phyloP scores from a whole-genome alignment of 1,140 invertebrate species.

The Augochlora pura region DNA sequence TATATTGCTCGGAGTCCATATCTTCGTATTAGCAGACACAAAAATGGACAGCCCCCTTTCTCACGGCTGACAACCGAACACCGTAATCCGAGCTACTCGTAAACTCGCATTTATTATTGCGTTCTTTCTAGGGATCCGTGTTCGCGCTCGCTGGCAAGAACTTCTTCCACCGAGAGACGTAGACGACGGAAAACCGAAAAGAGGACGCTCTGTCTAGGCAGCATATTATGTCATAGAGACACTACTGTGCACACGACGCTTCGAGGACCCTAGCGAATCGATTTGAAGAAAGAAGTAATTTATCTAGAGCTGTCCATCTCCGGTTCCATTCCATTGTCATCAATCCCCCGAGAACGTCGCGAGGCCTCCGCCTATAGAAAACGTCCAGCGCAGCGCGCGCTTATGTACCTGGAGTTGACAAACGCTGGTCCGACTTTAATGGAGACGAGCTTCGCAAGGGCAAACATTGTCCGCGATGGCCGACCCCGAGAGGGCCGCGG shows the following conservation, averaged over 20 bases:
- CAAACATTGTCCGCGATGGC: slow-evolving; percentile 1
- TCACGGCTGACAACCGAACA: not conserved
- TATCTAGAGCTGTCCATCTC: not conserved
- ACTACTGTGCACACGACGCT: too few species aligned
- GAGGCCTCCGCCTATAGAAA: not conserved
- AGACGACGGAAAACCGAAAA: too few species aligned
- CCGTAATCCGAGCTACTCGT: not conserved
- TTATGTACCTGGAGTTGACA: slow-evolving; percentile 1
- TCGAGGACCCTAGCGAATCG: too few species aligned
- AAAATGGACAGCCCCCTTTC: slow-evolving; percentile 38
- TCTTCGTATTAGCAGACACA: slow-evolving; percentile 41
- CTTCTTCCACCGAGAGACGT: too few species aligned
- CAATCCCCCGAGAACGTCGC: not conserved
- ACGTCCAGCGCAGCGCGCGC: not conserved
- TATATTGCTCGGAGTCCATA: slow-evolving; percentile 44
- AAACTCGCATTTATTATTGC: slow-evolving; percentile 9
- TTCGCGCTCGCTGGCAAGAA: too few species aligned
- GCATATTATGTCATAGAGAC: too few species aligned
- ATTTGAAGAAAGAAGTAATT: not conserved
- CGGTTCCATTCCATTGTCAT: not conserved
- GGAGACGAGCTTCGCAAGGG: slow-evolving; percentile 14
- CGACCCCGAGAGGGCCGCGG: too few species aligned
- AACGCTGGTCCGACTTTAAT: slow-evolving; percentile 42
- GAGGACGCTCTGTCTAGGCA: too few species aligned
- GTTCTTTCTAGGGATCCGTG: too few species aligned